phyloP scores from a whole-genome alignment of 1,140 invertebrate genomes.

The Plutomurus gul region DNA sequence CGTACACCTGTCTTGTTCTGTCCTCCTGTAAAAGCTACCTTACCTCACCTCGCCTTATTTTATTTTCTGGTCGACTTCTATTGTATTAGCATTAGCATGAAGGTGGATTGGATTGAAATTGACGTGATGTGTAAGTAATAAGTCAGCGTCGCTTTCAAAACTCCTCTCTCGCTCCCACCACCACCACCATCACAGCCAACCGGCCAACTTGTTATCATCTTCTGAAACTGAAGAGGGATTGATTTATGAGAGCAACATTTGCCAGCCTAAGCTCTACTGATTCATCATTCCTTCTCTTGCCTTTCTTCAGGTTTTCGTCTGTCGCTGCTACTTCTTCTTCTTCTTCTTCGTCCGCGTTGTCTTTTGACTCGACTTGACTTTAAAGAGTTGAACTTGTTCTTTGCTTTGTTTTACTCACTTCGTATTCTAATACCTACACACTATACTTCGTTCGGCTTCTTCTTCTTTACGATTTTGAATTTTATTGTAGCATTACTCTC shows the following conservation, averaged over 20 bases:
- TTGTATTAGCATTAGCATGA: background rate
- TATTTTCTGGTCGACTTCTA: background rate
- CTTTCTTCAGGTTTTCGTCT: constrained; percentile 21
- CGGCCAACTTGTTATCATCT: background rate
- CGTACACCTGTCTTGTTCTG: constrained; percentile 11
- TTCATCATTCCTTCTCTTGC: background rate
- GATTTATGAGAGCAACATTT: constrained; percentile 36
- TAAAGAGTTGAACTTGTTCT: background rate
- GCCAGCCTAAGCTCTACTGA: background rate
- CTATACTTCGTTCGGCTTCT: background rate
- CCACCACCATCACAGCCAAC: background rate
- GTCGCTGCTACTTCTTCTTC: background rate
- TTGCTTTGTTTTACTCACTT: background rate
- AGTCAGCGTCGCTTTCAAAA: constrained; percentile 18
- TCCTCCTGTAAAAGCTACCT: constrained; percentile 17
- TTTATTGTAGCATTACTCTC: too few relatives aligned
- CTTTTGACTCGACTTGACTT: background rate
- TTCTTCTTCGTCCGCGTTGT: background rate
- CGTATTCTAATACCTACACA: background rate
- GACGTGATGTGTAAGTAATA: constrained; percentile 38
- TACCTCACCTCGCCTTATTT: constrained; percentile 5
- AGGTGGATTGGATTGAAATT: constrained; percentile 30
- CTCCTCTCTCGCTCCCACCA: background rate
- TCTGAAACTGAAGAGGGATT: constrained; percentile 31
- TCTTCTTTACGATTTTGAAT: background rate